Base-by-base conservation (phyloP, 2,797 vertebrate species). In the Selene dorsalis region DNA sequence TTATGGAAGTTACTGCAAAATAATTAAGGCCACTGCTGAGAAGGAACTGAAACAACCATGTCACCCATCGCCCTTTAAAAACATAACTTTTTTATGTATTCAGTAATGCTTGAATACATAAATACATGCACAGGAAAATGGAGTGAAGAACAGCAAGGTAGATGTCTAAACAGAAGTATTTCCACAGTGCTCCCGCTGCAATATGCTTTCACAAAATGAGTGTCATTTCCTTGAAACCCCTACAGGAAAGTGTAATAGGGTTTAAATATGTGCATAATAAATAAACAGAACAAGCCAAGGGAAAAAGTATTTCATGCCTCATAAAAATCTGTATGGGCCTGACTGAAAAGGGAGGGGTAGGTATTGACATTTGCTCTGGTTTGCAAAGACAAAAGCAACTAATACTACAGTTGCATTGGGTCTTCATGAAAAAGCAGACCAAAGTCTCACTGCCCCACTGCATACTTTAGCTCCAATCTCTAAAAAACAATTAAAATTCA, bases 241-340 rank as follows among this genome's bases (percentile, higher is more conserved):
- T 62, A 77, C 73, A 87, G 79, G 68, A 91, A 74, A 71, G 76
- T 62, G 70, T 87, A 89, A 87, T 79, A 70, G 57, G 52, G 70
- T 90, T 87, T 90, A 85, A 93, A 92, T 82, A 81, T 88, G 79
- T 86, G 75, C 83, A 91, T 92, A 91, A 89, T 84, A 84, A 92
- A 91, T 59, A 88, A 82, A 80, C 65, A 68, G 45, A 91, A 86
- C 75, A 87, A 75, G 67, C 78, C 53, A 62, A 67, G 80, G 80
- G 87, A 88, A 64, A 82, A 85, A 71, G 75, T 75, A 87, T 92
- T 92, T 93, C 85, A 90, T 85, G 90, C 73, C 77, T 90, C 82
- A 84, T 87, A 90, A 91, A 90, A 81, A 76, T 77, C 71, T 74
- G 74, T 57, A 85, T 75, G 66, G 64, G 55, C 79, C 47, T 80